These are phyloP conservation scores for Pyralis farinalis DNA, from an alignment of 2,888 invertebrate species.

Conservation along the genomic window DNA sequence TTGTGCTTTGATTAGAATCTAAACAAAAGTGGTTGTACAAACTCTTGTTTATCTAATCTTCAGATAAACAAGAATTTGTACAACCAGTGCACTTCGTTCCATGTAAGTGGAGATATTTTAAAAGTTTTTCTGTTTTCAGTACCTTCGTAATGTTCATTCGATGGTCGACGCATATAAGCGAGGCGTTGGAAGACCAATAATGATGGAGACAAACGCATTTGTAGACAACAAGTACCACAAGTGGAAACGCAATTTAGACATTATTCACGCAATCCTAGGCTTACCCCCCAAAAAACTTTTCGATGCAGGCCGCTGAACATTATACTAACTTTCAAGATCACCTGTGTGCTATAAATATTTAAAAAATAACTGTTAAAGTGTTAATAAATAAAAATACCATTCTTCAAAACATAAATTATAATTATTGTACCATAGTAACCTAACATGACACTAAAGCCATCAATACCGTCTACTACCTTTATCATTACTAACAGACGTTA, in stretches of 20 bases:
- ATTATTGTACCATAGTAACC: conserved; percentile 39
- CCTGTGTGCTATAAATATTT: too few species aligned
- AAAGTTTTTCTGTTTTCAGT: too few species aligned
- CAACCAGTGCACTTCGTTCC: too few species aligned
- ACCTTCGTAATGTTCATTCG: conserved; percentile 43
- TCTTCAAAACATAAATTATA: conserved; percentile 30
- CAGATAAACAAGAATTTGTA: too few species aligned
- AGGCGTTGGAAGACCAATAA: conserved; percentile 25
- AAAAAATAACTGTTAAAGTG: conserved; percentile 3
- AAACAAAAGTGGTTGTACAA: too few species aligned
- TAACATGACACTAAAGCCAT: conserved; percentile 20
- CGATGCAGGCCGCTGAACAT: conserved; percentile 83
- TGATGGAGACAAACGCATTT: conserved; percentile 40
- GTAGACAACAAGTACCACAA: conserved; percentile 49
- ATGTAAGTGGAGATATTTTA: too few species aligned
- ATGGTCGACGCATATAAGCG: conserved; percentile 45
- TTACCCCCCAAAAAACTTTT: conserved; percentile 88
- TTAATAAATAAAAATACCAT: conserved; percentile 14
- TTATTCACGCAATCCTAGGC: conserved; percentile 88
- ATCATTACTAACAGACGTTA: conserved; percentile 19
- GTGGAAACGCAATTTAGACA: conserved; percentile 85
- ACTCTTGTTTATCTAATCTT: too few species aligned
- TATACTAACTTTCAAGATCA: neutral
- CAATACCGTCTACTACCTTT: conserved; percentile 20
- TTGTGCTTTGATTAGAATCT: too few species aligned